phyloP scores from a whole-genome alignment of 2,797 vertebrate genomes.

The Triplophysa yarkandensis region DNA sequence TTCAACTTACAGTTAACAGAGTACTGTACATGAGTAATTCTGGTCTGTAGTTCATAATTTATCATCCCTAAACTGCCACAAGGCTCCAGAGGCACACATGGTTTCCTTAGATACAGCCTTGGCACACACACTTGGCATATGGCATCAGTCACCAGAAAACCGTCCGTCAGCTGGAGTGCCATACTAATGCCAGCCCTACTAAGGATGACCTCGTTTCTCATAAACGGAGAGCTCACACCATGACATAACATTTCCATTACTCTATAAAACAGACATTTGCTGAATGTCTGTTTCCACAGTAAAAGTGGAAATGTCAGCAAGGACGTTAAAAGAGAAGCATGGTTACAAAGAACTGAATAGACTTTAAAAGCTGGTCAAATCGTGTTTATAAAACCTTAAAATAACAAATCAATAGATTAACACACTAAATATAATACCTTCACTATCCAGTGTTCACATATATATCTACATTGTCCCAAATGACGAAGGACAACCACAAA shows the following conservation, averaged over 20 bases:
- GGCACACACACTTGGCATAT: constrained; percentile 61
- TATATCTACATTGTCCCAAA: not conserved
- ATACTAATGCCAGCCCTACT: constrained; percentile 35
- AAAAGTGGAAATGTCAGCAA: not conserved
- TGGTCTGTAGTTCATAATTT: constrained; percentile 44
- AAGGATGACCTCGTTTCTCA: constrained; percentile 53
- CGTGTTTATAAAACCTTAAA: too few relatives aligned
- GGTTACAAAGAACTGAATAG: not conserved
- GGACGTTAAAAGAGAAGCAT: not conserved
- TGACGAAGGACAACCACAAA: not conserved
- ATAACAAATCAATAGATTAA: too few relatives aligned
- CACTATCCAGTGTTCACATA: not conserved
- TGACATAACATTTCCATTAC: constrained; percentile 53
- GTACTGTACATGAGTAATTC: constrained; percentile 15
- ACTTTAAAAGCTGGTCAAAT: too few relatives aligned
- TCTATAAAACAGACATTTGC: constrained; percentile 30
- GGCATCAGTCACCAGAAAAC: constrained; percentile 47
- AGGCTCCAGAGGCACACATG: constrained; percentile 56
- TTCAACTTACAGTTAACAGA: constrained; percentile 47
- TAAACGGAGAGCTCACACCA: constrained; percentile 13
- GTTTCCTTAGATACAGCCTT: constrained; percentile 58
- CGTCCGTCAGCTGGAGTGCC: constrained; percentile 48
- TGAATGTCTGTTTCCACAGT: too few relatives aligned
- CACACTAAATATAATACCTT: constrained; percentile 57
- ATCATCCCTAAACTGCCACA: constrained; percentile 35